Base-by-base conservation (phyloP, 2,888 invertebrate genomes). In the Altica lythri region DNA sequence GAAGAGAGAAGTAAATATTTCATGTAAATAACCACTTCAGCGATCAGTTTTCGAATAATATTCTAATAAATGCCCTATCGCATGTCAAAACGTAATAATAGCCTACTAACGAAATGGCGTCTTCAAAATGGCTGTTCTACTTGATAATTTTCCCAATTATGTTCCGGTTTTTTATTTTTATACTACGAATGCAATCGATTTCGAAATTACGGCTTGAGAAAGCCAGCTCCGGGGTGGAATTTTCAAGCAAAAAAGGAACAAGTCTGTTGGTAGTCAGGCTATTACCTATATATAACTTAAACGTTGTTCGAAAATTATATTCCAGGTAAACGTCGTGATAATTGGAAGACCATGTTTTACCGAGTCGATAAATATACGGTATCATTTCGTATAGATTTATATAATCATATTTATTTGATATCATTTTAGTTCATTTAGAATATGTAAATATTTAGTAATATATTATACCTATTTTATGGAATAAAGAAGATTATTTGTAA, bases 51-150 rank as follows among this genome's bases (percentile, higher is more conserved):
- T 45, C 49, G 53, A 53, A 62, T 62, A 58, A 60, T 64, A 60
- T 57, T 62, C 59, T 64, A 68, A 67, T 69, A 68, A 69, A 64
- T 67, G 63, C 57, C 62, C 59, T 59, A 66, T 69, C 59, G 69
- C 69, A 67, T 69, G 69, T 60, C 60, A 57, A 43, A 53, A 46
- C 32, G 47, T 64, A 61, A 66, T 68, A 65, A 67, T 55, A 61
- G 16, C 40, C 52, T 50, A 52, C 60, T 61, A 60, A 63, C 62
- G 61, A 60, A 64, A 66, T 65, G 66, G 65, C 61, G 65, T 66
- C 66, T 63, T 68, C 67, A 66, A 67, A 64, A 67, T 68, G 68
- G 66, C 66, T 51, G 50, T 45, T 48, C 48, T 48, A 48, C 48
- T 40, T 10, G 38, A 48, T 48, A 48, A 48, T 48, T 38, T 38